Evolutionary conservation across 1,140 invertebrate species (phyloP).

Genomic region (Chlorops oryzae): DNA sequence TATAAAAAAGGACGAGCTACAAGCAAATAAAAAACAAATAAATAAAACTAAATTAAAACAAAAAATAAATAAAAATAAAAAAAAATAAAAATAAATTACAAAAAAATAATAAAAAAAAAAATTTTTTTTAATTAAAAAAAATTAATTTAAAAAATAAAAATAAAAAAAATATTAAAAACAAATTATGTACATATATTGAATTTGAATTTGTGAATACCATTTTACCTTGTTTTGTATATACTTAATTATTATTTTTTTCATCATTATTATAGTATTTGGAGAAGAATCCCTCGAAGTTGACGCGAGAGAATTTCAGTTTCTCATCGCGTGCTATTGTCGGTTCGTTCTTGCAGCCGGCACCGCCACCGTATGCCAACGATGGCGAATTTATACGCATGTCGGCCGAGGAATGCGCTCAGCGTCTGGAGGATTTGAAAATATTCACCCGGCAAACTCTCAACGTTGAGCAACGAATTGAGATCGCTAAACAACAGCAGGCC

Average conservation of each 20-base stretch:
- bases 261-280: constrained; percentile 63
- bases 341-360: constrained; percentile 72
- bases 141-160: too few relatives aligned
- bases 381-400: constrained; percentile 56
- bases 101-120: too few relatives aligned
- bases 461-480: constrained; percentile 60
- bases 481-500: constrained; percentile 59
- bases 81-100: too few relatives aligned
- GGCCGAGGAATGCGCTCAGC: constrained; percentile 58
- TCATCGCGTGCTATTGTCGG: constrained; percentile 81
- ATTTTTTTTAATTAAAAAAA: too few relatives aligned
- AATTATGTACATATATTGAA: too few relatives aligned
- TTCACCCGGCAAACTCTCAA: constrained; percentile 54
- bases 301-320: constrained; percentile 85
- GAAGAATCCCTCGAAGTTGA: constrained; percentile 69
- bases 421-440: constrained; percentile 43
- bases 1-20: too few relatives aligned
- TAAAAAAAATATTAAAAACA: too few relatives aligned
- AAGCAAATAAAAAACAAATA: too few relatives aligned
- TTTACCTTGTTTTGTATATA: too few relatives aligned
- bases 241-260: not conserved
- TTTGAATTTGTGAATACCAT: too few relatives aligned
- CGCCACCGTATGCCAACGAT: constrained; percentile 52
- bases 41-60: too few relatives aligned
- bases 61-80: too few relatives aligned